Conservation (phyloP, 1,140 invertebrate species). For the Drosophila jambulina region DNA sequence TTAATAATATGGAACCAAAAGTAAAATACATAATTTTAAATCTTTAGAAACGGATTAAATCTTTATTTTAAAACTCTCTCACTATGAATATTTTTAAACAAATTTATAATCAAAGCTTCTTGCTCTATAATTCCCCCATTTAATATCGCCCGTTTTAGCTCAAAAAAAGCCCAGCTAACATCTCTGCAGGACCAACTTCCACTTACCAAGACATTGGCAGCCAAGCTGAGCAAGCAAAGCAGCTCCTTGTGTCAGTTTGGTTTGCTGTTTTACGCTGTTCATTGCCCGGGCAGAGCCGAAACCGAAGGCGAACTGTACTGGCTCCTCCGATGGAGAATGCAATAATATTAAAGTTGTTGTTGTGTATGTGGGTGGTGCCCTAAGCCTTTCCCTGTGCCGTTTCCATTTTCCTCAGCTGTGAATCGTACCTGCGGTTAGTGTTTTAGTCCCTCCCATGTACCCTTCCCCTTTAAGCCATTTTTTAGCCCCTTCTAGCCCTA, state of each 20-base stretch:
- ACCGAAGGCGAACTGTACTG: constrained; percentile 27
- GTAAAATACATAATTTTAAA: too few relatives aligned
- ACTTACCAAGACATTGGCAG: constrained; percentile 8
- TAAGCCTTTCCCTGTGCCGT: constrained; percentile 61
- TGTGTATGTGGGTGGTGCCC: constrained; percentile 3
- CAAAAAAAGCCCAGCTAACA: not conserved
- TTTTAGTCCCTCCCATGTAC: not conserved
- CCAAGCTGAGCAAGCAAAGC: constrained; percentile 41
- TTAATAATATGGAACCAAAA: too few relatives aligned
- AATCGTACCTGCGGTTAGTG: constrained; percentile 65
- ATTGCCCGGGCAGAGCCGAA: constrained; percentile 6
- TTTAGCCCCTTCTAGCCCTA: not conserved
- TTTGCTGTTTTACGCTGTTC: constrained; percentile 21
- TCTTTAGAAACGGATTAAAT: too few relatives aligned
- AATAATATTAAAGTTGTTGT: constrained; percentile 74
- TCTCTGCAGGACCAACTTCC: not conserved
- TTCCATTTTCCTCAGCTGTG: constrained; percentile 8
- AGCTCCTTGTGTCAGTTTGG: constrained; percentile 28
- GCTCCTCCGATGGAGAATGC: constrained; percentile 48
- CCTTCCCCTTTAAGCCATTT: not conserved
- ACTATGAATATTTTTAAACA: too few relatives aligned
- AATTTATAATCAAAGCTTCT: too few relatives aligned
- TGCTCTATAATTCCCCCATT: not conserved
- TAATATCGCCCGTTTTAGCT: not conserved
- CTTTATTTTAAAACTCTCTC: too few relatives aligned